Conservation (phyloP, 2,888 invertebrate genomes). For the Heliconius aoede region DNA sequence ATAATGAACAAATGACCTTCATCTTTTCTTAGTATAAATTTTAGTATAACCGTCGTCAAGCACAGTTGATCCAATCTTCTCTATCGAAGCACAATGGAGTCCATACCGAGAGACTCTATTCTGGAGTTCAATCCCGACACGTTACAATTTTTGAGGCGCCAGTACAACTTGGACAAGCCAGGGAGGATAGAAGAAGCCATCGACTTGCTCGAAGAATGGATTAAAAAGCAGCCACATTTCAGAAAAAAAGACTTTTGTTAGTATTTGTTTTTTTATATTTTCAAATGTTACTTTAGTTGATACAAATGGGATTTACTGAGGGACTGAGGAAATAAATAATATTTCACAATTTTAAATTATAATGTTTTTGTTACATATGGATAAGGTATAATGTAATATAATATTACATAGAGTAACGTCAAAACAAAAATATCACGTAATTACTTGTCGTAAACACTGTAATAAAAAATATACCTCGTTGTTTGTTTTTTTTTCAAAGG, state of each 20-base stretch:
- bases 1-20: neutral
- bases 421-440: no score
- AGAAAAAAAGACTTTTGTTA: constrained; percentile 60
- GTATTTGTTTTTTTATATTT: constrained; percentile 33
- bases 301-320: constrained; percentile 38
- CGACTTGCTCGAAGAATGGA: constrained; percentile 59
- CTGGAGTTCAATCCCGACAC: constrained; percentile 53
- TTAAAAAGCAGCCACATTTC: constrained; percentile 60
- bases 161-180: constrained; percentile 53
- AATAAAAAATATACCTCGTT: no score
- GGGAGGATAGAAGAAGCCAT: constrained; percentile 57
- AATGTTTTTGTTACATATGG: no score
- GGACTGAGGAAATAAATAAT: no score
- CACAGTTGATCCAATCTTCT: neutral
- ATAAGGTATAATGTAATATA: no score
- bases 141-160: constrained; percentile 53
- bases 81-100: constrained; percentile 49
- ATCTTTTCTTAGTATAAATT: neutral
- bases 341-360: no score
- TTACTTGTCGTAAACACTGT: no score
- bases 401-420: no score
- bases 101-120: constrained; percentile 45
- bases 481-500: no score
- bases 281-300: constrained; percentile 11
- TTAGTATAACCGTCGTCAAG: neutral